Conservation (phyloP, 1,140 invertebrate species). For the Polyergus mexicanus region DNA sequence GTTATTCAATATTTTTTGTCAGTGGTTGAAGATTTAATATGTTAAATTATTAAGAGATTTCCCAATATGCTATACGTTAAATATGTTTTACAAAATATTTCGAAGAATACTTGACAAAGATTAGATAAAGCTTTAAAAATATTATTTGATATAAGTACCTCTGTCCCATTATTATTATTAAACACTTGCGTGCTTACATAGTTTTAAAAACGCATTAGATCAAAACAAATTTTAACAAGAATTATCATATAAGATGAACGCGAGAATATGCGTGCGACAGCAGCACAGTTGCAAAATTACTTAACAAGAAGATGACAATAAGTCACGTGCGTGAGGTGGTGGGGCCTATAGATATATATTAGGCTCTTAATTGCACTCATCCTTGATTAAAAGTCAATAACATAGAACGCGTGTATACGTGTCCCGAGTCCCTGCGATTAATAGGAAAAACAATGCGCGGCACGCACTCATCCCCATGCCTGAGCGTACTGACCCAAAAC, state of each 20-base stretch:
- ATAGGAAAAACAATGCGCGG: conserved; percentile 29
- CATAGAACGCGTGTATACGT: conserved; percentile 10
- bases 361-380: conserved; percentile 61
- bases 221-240: background rate
- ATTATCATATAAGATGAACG: conserved; percentile 8
- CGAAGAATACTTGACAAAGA: too few relatives aligned
- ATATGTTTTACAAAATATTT: background rate
- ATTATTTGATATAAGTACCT: background rate
- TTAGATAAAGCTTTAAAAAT: background rate
- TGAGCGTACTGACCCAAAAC: conserved; percentile 48
- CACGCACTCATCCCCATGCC: conserved; percentile 60
- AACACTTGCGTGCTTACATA: background rate
- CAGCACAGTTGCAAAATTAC: too few relatives aligned
- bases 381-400: conserved; percentile 35
- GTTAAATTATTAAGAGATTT: background rate
- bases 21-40: background rate
- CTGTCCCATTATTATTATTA: conserved; percentile 38
- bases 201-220: conserved; percentile 2
- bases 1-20: background rate
- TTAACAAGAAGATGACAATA: conserved; percentile 7
- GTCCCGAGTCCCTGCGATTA: conserved; percentile 58
- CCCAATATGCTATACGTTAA: background rate
- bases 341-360: conserved; percentile 55
- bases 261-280: background rate
- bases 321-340: conserved; percentile 39